Conservation (phyloP, 2,797 vertebrate species). For the Ataeniobius toweri region DNA sequence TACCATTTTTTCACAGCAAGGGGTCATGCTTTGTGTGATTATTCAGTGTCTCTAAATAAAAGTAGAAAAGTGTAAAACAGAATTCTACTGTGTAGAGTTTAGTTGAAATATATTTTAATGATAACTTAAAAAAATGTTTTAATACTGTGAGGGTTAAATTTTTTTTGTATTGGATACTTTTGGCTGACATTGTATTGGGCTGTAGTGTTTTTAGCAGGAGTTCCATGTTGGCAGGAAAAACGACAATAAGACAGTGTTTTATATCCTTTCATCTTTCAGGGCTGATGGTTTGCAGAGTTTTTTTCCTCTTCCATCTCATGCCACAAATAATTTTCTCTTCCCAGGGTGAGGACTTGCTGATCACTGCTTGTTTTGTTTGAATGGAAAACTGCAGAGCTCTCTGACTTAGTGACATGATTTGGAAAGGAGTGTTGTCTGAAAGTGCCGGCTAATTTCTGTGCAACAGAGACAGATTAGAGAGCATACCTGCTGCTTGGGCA, state of each 20-base stretch:
- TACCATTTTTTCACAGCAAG: no score
- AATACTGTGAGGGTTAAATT: no score
- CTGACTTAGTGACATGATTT: conserved; percentile 12
- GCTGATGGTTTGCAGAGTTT: neutral
- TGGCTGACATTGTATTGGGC: no score
- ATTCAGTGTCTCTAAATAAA: no score
- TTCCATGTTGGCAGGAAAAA: neutral
- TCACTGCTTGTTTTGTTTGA: conserved; percentile 43
- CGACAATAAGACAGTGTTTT: neutral
- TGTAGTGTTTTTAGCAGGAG: no score
- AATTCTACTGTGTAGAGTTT: neutral
- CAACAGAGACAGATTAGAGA: conserved; percentile 25
- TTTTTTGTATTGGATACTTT: neutral
- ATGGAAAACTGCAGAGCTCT: conserved; percentile 31
- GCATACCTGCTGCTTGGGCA: conserved; percentile 38
- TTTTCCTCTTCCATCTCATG: conserved; percentile 24
- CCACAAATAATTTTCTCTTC: conserved; percentile 38
- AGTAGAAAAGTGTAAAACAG: neutral
- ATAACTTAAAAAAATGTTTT: no score
- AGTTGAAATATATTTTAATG: neutral
- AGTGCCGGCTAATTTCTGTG: conserved; percentile 33
- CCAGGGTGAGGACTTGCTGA: conserved; percentile 27
- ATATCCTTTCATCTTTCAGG: neutral
- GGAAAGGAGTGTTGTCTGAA: conserved; percentile 15
- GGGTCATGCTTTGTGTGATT: neutral